Percentiles rank a stretch among this genome's conserved stretches.
Conservation (phyloP, 2,888 invertebrate genomes). For the Caenorhabditis imperialis region DNA sequence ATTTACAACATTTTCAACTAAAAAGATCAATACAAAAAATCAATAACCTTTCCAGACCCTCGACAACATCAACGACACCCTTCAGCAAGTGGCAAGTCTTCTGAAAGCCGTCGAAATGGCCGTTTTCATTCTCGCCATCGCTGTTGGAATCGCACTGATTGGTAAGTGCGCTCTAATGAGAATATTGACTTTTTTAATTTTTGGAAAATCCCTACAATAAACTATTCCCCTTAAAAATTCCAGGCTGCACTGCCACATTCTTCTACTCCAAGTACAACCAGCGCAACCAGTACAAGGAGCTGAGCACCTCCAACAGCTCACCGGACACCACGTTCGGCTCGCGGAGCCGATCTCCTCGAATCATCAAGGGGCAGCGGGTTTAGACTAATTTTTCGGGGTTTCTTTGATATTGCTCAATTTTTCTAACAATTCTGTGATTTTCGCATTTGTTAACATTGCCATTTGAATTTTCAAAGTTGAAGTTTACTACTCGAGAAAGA, state of each 20-base stretch:
- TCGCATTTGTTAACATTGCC: no score
- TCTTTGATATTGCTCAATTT: no score
- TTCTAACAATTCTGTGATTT: no score
- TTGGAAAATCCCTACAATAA: background rate
- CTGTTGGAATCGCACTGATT: conserved; percentile 49
- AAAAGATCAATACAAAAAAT: background rate
- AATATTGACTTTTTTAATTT: background rate
- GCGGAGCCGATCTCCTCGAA: background rate
- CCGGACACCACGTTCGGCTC: conserved; percentile 22
- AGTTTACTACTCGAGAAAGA: no score
- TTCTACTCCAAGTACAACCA: conserved; percentile 63
- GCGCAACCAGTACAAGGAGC: conserved; percentile 38
- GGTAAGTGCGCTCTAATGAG: conserved; percentile 30
- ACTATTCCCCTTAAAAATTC: no score
- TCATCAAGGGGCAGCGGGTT: conserved; percentile 20
- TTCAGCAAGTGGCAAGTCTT: conserved; percentile 55
- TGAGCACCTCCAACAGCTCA: conserved; percentile 8
- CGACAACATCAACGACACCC: conserved; percentile 58
- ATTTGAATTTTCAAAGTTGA: no score
- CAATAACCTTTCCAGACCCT: conserved; percentile 54
- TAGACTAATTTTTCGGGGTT: conserved; percentile 3
- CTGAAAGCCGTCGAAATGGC: conserved; percentile 60
- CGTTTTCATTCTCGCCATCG: conserved; percentile 56
- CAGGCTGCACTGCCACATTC: conserved; percentile 52
- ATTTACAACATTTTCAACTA: background rate